These are phyloP conservation scores for Hyles euphorbiae DNA, from an alignment of 1,140 invertebrate genomes.

Conservation along the genomic window DNA sequence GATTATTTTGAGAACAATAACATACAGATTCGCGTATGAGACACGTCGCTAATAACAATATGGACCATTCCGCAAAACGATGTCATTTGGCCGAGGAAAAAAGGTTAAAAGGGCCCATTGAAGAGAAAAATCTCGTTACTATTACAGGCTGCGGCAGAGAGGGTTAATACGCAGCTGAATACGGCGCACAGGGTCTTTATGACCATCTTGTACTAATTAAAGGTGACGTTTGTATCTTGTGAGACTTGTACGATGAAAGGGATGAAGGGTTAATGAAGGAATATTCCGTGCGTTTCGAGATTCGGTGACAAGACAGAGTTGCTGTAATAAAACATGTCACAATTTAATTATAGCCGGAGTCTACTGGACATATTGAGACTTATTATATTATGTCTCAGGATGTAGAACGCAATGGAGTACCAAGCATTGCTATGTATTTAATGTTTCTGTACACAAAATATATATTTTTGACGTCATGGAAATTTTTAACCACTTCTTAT, in stretches of 20 bases:
- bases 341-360: no score
- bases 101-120: slow-evolving; percentile 26
- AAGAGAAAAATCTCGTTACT: slow-evolving; percentile 24
- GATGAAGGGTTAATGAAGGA: no score
- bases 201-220: slow-evolving; percentile 1
- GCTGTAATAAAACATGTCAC: no score
- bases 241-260: background rate
- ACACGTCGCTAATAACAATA: slow-evolving; percentile 28
- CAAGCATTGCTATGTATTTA: no score
- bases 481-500: no score
- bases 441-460: no score
- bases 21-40: slow-evolving; percentile 18
- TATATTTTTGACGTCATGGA: no score
- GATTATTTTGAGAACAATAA: slow-evolving; percentile 15
- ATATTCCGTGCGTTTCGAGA: no score
- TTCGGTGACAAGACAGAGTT: no score
- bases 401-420: no score
- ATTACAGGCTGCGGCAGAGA: slow-evolving; percentile 14
- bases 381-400: no score
- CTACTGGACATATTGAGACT: no score
- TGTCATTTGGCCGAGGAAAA: slow-evolving; percentile 22
- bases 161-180: slow-evolving; percentile 20
- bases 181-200: slow-evolving; percentile 3
- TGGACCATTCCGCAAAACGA: slow-evolving; percentile 23
- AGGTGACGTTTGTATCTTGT: background rate